phyloP scores from a whole-genome alignment of 1,140 invertebrate genomes.

The Drosophila ambigua region DNA sequence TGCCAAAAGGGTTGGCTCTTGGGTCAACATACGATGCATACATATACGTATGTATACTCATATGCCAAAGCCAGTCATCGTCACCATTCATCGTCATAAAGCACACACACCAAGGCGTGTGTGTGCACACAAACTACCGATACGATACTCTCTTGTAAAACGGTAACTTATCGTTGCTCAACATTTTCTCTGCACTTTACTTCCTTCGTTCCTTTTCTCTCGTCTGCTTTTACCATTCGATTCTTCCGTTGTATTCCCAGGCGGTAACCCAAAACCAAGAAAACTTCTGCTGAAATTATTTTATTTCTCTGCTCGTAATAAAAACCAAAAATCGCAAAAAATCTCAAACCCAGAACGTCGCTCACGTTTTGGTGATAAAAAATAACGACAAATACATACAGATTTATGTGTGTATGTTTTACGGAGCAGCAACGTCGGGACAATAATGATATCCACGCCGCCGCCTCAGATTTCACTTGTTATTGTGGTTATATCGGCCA shows the following conservation, averaged over 20 bases:
- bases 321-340: slow-evolving; percentile 43
- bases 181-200: too few species aligned
- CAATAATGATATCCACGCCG: too few species aligned
- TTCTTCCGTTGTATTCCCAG: too few species aligned
- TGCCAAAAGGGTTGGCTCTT: slow-evolving; percentile 50
- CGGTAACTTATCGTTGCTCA: neutral
- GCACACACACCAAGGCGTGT: slow-evolving; percentile 11
- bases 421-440: too few species aligned
- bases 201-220: too few species aligned
- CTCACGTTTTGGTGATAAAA: slow-evolving; percentile 57
- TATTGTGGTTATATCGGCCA: too few species aligned
- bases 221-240: too few species aligned
- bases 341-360: slow-evolving; percentile 44
- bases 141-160: slow-evolving; percentile 1
- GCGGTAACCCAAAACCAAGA: slow-evolving; percentile 14
- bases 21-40: slow-evolving; percentile 44
- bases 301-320: slow-evolving; percentile 36
- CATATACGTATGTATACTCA: too few species aligned
- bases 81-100: slow-evolving; percentile 36
- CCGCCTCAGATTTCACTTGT: too few species aligned
- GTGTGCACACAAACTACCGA: neutral
- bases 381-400: slow-evolving; percentile 16
- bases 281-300: slow-evolving; percentile 13
- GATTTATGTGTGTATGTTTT: too few species aligned
- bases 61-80: slow-evolving; percentile 21